phyloP scores from a whole-genome alignment of 2,113 vertebrate genomes.

The Apaloderma vittatum region DNA sequence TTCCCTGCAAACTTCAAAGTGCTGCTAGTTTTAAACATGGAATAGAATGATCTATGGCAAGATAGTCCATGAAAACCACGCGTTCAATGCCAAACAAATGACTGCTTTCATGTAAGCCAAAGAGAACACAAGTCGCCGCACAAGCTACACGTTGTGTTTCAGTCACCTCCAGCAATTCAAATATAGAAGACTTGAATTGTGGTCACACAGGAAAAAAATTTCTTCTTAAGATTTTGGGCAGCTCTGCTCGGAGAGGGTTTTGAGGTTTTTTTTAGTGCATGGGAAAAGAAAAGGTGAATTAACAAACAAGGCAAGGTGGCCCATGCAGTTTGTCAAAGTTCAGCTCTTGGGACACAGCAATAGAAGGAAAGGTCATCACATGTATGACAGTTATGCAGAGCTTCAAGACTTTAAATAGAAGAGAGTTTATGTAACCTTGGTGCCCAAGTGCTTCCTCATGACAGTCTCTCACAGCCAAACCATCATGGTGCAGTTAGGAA shows the following conservation, averaged over 20 bases:
- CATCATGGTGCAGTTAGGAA: background rate
- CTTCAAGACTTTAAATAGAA: slow-evolving; percentile 39
- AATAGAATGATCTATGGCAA: background rate
- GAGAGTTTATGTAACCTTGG: background rate
- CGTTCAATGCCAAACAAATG: background rate
- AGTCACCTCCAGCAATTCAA: background rate
- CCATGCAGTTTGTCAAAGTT: background rate
- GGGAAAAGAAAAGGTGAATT: background rate
- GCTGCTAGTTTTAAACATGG: background rate
- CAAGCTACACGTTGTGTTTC: background rate
- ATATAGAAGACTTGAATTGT: background rate
- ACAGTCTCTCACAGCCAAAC: background rate
- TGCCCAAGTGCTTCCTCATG: slow-evolving; percentile 27
- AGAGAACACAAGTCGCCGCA: background rate
- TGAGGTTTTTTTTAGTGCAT: background rate
- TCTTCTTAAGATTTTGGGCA: background rate
- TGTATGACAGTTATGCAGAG: background rate
- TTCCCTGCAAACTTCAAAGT: background rate
- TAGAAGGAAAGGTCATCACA: background rate
- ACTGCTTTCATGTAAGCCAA: background rate
- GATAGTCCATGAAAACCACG: background rate
- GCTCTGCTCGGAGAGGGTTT: background rate
- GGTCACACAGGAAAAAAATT: background rate
- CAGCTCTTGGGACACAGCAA: background rate
- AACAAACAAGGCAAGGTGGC: background rate